Percentiles rank a stretch among this genome's conserved stretches.
Conservation (phyloP, 2,113 vertebrate genomes). For the Emydura subglobosa region DNA sequence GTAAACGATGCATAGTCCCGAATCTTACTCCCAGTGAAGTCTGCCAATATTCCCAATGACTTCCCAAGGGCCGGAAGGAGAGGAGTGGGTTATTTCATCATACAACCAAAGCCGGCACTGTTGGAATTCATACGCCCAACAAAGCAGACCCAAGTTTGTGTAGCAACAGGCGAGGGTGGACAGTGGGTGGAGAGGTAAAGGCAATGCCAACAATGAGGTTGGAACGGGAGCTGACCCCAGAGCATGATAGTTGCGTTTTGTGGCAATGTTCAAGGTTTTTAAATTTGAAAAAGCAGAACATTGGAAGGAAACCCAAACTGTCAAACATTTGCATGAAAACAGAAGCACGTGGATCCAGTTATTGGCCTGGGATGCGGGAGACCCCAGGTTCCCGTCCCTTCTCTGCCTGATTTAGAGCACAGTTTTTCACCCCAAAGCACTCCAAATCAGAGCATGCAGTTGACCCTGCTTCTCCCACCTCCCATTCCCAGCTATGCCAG, state of each 20-base stretch:
- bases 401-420: neutral
- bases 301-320: neutral
- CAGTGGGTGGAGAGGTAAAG: neutral
- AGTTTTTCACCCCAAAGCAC: neutral
- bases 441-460: neutral
- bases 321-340: neutral
- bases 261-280: neutral
- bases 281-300: neutral
- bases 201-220: neutral
- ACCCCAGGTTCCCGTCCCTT: neutral
- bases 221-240: neutral
- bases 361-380: neutral
- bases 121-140: neutral
- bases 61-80: neutral
- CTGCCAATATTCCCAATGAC: neutral
- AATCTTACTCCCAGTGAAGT: neutral
- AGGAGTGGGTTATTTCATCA: neutral
- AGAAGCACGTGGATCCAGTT: neutral
- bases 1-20: neutral
- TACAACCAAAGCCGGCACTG: neutral
- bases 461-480: neutral
- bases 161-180: neutral
- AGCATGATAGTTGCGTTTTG: neutral
- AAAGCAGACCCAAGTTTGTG: neutral
- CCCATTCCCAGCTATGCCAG: neutral